These are phyloP conservation scores for Melospiza melodia DNA, from an alignment of 2,113 vertebrate species.

Conservation along the genomic window DNA sequence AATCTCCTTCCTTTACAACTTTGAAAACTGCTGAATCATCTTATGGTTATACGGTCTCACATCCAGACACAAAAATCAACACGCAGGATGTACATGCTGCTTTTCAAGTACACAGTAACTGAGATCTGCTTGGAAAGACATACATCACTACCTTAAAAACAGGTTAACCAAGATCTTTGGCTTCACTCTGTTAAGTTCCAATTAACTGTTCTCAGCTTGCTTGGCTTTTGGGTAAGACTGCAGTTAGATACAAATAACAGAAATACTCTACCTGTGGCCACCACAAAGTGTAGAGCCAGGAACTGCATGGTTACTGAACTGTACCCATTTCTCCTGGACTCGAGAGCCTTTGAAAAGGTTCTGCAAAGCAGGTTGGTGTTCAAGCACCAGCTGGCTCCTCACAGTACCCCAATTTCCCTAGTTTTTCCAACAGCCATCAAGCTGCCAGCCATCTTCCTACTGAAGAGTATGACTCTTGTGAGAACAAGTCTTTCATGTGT, in stretches of 20 bases:
- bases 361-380: neutral
- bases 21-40: neutral
- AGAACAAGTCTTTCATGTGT: neutral
- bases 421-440: neutral
- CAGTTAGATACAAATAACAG: neutral
- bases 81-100: neutral
- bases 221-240: neutral
- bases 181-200: neutral
- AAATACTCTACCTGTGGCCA: neutral
- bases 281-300: neutral
- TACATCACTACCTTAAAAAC: neutral
- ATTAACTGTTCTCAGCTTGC: neutral
- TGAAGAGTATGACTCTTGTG: neutral
- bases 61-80: neutral
- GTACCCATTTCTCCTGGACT: neutral
- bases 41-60: neutral
- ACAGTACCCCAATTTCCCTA: neutral
- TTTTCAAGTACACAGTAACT: neutral
- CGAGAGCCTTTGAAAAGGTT: neutral
- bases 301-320: neutral
- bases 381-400: neutral
- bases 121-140: neutral
- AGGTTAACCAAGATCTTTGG: neutral
- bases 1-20: neutral
- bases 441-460: neutral